Conservation (phyloP, 2,113 vertebrate species). For the Empidonax traillii region DNA sequence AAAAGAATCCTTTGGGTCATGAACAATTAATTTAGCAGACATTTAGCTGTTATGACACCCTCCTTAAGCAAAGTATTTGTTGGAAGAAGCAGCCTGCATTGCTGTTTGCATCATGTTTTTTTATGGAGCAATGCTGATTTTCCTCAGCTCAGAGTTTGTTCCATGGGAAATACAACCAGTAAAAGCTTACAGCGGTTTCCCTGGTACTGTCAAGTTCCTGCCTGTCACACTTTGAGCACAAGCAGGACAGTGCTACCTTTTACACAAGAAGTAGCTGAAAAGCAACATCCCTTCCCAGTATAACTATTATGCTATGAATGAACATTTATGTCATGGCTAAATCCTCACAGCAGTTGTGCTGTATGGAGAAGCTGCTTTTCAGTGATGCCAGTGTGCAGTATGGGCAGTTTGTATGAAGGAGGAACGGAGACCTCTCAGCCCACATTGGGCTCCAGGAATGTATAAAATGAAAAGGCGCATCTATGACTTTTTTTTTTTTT, state of each 20-base stretch:
- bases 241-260: not conserved
- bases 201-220: not conserved
- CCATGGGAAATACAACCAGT: not conserved
- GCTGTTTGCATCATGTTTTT: not conserved
- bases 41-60: not conserved
- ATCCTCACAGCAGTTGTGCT: accelerated
- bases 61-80: not conserved
- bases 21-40: not conserved
- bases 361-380: not conserved
- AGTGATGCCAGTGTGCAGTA: accelerated
- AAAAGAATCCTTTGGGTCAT: not conserved
- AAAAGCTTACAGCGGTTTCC: not conserved
- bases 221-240: not conserved
- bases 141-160: not conserved
- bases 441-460: accelerated
- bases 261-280: not conserved
- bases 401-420: not conserved
- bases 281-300: not conserved
- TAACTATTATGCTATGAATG: not conserved
- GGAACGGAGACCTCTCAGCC: not conserved
- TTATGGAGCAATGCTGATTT: not conserved
- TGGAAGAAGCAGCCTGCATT: not conserved
- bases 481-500: not conserved
- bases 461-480: accelerated
- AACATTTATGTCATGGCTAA: not conserved